phyloP scores from a whole-genome alignment of 2,888 invertebrate genomes.

The Drosophila yooni region DNA sequence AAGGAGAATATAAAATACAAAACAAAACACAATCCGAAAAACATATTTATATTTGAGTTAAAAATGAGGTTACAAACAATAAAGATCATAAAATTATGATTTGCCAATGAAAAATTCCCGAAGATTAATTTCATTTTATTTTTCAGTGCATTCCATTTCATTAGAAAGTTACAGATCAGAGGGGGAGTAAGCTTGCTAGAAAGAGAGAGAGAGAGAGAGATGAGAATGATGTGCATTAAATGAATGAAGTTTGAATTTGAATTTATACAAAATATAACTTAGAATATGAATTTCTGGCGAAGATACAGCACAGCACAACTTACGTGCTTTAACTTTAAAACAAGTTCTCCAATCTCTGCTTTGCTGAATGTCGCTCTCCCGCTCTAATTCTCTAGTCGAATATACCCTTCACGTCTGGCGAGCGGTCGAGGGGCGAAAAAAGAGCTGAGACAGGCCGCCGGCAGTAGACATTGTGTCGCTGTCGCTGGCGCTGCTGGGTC shows the following conservation, averaged over 20 bases:
- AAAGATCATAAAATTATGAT: not conserved
- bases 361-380: not conserved
- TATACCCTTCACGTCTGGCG: slow-evolving; percentile 6
- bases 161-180: not conserved
- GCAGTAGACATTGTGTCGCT: slow-evolving; percentile 65
- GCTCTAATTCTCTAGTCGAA: slow-evolving; percentile 5
- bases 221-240: not conserved
- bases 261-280: not conserved
- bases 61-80: not conserved
- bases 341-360: not conserved
- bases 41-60: not conserved
- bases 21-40: not conserved
- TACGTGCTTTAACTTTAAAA: slow-evolving; percentile 1
- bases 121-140: not conserved
- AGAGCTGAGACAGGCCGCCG: slow-evolving; percentile 31
- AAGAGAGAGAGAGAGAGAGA: not conserved
- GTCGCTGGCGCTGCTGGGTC: slow-evolving; percentile 4
- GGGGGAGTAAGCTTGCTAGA: not conserved
- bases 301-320: not conserved
- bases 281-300: not conserved
- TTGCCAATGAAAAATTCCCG: not conserved
- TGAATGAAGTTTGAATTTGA: not conserved
- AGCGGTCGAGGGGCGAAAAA: slow-evolving; percentile 2
- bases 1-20: not conserved
- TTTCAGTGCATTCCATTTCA: not conserved